Percentiles rank a stretch among this genome's conserved stretches.
Evolutionary conservation across 2,797 vertebrate genomes (phyloP).

Genomic region (Phataginus tetradactyla): DNA sequence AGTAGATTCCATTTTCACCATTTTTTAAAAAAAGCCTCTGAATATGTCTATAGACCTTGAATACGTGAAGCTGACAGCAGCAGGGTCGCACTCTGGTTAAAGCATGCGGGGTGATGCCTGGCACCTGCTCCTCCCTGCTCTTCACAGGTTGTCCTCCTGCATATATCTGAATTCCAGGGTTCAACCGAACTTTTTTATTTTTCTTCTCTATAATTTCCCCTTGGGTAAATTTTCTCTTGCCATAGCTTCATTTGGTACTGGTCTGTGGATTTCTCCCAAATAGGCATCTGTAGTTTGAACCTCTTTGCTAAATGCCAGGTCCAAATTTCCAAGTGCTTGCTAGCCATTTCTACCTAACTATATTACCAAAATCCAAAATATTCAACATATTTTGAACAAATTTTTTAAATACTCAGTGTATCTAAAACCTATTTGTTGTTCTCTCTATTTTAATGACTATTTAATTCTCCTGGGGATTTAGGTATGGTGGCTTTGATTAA

Average conservation of each 20-base stretch:
- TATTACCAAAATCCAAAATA: slow-evolving; percentile 15
- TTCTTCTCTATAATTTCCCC: background rate
- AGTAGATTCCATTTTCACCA: background rate
- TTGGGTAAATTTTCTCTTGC: background rate
- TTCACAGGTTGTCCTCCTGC: background rate
- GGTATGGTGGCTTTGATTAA: background rate
- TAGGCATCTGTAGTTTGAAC: background rate
- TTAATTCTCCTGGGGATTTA: background rate
- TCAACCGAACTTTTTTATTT: background rate
- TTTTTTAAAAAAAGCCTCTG: background rate
- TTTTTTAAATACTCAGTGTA: background rate
- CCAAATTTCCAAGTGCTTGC: background rate
- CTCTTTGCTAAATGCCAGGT: background rate
- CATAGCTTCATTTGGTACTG: background rate
- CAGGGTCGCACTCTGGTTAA: background rate
- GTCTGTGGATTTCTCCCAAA: background rate
- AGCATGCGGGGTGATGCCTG: background rate
- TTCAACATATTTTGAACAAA: background rate
- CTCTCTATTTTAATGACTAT: background rate
- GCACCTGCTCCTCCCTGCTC: background rate
- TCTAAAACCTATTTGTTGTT: background rate
- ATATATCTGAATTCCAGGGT: background rate
- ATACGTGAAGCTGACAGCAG: background rate
- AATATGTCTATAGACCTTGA: background rate
- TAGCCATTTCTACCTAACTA: background rate